A percentile compares a stretch with the other conserved stretches of the same genome.
phyloP scores from a whole-genome alignment of 2,888 invertebrate species.

The Macrophya alboannulata region DNA sequence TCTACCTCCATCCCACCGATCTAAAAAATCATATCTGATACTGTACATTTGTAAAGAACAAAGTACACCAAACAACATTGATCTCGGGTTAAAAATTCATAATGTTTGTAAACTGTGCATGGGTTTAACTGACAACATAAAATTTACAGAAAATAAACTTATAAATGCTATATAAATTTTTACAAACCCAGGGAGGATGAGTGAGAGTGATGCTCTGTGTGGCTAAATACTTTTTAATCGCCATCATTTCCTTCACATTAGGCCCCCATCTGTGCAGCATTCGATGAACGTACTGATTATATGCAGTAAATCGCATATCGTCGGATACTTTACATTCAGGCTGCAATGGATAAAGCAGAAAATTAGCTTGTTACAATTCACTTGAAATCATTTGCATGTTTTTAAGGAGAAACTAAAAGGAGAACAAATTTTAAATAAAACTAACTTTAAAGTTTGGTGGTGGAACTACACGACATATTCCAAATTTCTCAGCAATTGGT shows the following conservation, averaged over 20 bases:
- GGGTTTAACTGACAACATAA: background rate
- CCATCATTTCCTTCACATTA: constrained; percentile 91
- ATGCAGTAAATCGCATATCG: constrained; percentile 92
- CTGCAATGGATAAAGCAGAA: constrained; percentile 73
- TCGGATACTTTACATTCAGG: constrained; percentile 92
- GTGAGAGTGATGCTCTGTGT: constrained; percentile 89
- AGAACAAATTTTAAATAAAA: constrained; percentile 54
- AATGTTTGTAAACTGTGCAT: background rate
- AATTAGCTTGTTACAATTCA: constrained; percentile 34
- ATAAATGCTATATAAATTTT: constrained; percentile 1
- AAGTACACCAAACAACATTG: constrained; percentile 13
- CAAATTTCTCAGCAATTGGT: constrained; percentile 89
- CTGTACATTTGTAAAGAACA: constrained; percentile 37
- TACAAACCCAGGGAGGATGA: constrained; percentile 89
- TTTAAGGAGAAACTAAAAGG: constrained; percentile 3
- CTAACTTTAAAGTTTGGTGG: constrained; percentile 87
- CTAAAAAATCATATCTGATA: constrained; percentile 77
- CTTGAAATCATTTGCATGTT: background rate
- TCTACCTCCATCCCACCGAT: constrained; percentile 96
- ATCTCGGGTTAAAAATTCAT: background rate
- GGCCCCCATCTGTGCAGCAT: constrained; percentile 95
- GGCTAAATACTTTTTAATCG: constrained; percentile 91
- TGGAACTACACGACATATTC: constrained; percentile 94
- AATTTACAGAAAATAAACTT: constrained; percentile 1
- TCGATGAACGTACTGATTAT: constrained; percentile 95